Conservation (phyloP, 1,140 invertebrate genomes). For the Drosophila sechellia region DNA sequence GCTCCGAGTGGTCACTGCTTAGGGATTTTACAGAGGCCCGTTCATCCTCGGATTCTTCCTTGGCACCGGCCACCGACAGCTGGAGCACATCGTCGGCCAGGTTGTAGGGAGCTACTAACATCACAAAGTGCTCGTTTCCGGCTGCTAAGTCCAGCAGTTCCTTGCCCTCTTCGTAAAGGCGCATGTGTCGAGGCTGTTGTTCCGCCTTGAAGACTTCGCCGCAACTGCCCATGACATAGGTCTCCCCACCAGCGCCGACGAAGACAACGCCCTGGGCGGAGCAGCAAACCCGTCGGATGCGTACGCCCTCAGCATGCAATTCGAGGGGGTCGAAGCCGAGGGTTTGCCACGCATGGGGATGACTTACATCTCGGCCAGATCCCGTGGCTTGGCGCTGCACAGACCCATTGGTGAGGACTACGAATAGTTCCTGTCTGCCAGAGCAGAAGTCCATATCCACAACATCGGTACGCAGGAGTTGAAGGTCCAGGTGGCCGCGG, state of each 20-base stretch:
- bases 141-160: conserved; percentile 70
- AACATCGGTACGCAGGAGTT: conserved; percentile 51
- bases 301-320: conserved; percentile 70
- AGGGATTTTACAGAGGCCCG: conserved; percentile 58
- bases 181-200: conserved; percentile 68
- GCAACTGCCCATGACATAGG: conserved; percentile 75
- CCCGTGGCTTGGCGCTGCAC: conserved; percentile 52
- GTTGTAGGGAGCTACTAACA: conserved; percentile 59
- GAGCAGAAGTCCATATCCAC: conserved; percentile 71
- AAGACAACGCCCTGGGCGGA: conserved; percentile 72
- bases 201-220: conserved; percentile 71
- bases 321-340: conserved; percentile 75
- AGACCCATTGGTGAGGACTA: conserved; percentile 58
- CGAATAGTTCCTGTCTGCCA: conserved; percentile 53
- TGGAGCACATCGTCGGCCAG: conserved; percentile 58
- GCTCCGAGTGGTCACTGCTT: conserved; percentile 49
- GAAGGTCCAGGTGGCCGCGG: conserved; percentile 36
- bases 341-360: conserved; percentile 55
- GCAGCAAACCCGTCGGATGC: conserved; percentile 67
- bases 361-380: conserved; percentile 6
- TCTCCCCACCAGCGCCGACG: conserved; percentile 55
- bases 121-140: conserved; percentile 75
- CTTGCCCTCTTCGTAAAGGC: conserved; percentile 69
- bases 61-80: conserved; percentile 27
- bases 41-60: conserved; percentile 26